These are phyloP conservation scores for Oreochromis grahami DNA, from an alignment of 2,797 vertebrate genomes.

Conservation along the genomic window DNA sequence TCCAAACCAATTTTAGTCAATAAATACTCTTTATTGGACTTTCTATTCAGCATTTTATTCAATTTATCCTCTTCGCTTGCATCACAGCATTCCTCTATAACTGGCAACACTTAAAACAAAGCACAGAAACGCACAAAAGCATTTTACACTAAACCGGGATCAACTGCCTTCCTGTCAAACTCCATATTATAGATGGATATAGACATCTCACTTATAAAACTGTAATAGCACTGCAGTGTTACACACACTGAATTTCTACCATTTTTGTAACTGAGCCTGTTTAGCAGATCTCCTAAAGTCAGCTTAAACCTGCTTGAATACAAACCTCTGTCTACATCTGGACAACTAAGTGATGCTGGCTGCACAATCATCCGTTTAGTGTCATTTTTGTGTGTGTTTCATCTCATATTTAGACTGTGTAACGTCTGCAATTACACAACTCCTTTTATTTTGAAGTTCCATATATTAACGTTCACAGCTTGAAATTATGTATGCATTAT, in stretches of 20 bases:
- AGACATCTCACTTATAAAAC: neutral
- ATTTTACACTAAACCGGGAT: neutral
- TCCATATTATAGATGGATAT: neutral
- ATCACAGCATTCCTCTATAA: neutral
- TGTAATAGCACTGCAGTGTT: neutral
- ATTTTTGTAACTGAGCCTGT: neutral
- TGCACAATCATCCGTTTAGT: neutral
- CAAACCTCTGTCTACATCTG: neutral
- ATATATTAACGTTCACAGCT: neutral
- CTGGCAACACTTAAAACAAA: neutral
- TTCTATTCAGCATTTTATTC: constrained; percentile 20
- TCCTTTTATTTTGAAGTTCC: neutral
- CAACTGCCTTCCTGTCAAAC: neutral
- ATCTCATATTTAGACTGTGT: neutral
- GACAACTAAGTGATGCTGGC: neutral
- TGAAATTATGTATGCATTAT: neutral
- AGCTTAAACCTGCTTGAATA: neutral
- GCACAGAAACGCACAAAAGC: neutral
- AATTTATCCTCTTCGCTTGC: neutral
- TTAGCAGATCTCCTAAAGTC: neutral
- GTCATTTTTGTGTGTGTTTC: neutral
- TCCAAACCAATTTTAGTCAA: neutral
- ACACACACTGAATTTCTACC: neutral
- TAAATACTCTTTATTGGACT: neutral
- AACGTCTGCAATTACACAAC: neutral